Conservation (phyloP, 2,113 vertebrate genomes). For the Pituophis catenifer region DNA sequence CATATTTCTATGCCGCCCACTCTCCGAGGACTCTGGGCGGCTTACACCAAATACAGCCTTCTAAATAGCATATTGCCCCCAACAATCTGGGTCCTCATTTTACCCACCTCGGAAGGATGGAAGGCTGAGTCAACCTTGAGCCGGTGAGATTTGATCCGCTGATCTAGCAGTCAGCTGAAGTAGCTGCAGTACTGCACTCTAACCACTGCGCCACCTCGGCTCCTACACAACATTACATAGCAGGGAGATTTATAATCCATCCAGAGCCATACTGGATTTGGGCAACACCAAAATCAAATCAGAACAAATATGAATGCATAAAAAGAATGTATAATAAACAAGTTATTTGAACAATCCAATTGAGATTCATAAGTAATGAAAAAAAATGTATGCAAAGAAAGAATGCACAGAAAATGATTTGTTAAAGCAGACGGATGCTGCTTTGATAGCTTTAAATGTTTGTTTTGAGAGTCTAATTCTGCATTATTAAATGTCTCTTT, state of each 20-base stretch:
- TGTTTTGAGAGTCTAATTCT: background rate
- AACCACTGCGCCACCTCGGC: too few species aligned
- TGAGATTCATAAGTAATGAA: background rate
- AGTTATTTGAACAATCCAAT: background rate
- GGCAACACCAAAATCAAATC: background rate
- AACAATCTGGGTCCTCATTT: too few species aligned
- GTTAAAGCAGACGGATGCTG: too few species aligned
- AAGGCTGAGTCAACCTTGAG: too few species aligned
- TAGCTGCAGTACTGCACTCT: too few species aligned
- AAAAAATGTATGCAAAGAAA: background rate
- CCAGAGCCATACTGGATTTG: background rate
- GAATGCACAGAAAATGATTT: background rate
- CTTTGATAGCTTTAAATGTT: background rate
- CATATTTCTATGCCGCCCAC: too few species aligned
- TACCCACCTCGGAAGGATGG: too few species aligned
- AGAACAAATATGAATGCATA: background rate
- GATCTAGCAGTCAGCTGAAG: too few species aligned
- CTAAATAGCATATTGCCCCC: too few species aligned
- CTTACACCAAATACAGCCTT: too few species aligned
- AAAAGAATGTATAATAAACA: background rate
- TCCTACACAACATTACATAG: background rate
- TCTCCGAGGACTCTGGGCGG: too few species aligned
- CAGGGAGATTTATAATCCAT: background rate
- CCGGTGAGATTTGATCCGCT: too few species aligned
- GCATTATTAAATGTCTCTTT: constrained; percentile 17